A percentile compares a stretch with the other conserved stretches of the same genome.
Conservation (phyloP, 2,113 vertebrate species). For the Amia ocellicauda region DNA sequence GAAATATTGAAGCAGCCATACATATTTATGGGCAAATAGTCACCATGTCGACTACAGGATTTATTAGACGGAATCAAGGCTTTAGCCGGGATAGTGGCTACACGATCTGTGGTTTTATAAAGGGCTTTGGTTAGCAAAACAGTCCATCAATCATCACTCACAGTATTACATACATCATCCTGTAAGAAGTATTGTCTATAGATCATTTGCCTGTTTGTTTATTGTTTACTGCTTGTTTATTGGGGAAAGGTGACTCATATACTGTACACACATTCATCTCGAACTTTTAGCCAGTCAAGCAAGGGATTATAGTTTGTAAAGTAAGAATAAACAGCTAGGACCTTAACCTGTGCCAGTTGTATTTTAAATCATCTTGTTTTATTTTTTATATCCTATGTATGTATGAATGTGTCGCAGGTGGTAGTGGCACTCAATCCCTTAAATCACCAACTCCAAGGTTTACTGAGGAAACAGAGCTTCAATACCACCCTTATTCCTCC, state of each 20-base stretch:
- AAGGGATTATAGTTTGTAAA: slow-evolving; percentile 2
- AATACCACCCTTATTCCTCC: too few relatives aligned
- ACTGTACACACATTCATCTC: not conserved
- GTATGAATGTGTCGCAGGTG: too few relatives aligned
- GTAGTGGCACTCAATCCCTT: too few relatives aligned
- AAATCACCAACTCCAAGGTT: too few relatives aligned
- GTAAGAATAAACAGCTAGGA: not conserved
- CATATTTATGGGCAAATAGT: slow-evolving; percentile 56
- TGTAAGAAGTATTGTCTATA: slow-evolving; percentile 22
- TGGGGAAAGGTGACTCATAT: too few relatives aligned
- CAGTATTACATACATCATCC: slow-evolving; percentile 31
- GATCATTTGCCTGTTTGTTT: slow-evolving; percentile 27
- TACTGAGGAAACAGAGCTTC: too few relatives aligned
- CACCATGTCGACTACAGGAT: slow-evolving; percentile 39
- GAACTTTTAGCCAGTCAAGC: not conserved
- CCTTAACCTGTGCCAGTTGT: not conserved
- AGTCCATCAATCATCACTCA: slow-evolving; percentile 45
- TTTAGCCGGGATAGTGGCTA: slow-evolving; percentile 32
- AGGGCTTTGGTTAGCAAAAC: slow-evolving; percentile 46
- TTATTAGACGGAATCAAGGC: slow-evolving; percentile 46
- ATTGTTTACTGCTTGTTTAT: too few relatives aligned
- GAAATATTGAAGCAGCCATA: slow-evolving; percentile 49
- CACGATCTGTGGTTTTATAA: slow-evolving; percentile 54
- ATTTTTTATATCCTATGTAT: too few relatives aligned
- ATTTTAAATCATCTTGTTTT: too few relatives aligned